Conservation (phyloP, 2,113 vertebrate genomes). For the Rhinolophus sinicus region DNA sequence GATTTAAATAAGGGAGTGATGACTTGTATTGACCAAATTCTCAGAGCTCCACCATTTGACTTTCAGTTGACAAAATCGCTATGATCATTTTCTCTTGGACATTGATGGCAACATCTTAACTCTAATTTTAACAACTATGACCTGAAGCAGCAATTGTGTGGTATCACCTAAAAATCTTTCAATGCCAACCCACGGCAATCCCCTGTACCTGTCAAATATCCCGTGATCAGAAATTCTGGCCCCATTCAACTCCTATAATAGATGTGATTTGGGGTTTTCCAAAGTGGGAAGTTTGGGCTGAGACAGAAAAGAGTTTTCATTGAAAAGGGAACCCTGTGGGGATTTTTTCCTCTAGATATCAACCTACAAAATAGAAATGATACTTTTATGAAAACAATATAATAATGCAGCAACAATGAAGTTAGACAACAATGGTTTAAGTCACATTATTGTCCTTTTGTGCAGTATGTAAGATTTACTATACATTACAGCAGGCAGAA, state of each 20-base stretch:
- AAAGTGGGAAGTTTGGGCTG: neutral
- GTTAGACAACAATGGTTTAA: neutral
- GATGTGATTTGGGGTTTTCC: neutral
- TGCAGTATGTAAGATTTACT: neutral
- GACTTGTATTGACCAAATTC: neutral
- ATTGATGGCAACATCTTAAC: neutral
- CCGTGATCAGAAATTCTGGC: neutral
- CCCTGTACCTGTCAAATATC: neutral
- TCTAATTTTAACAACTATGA: neutral
- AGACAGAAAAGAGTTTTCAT: neutral
- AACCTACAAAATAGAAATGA: neutral
- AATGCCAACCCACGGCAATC: neutral
- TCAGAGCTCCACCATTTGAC: neutral
- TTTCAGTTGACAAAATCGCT: neutral
- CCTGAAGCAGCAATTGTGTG: neutral
- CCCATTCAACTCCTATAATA: neutral
- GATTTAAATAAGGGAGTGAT: neutral
- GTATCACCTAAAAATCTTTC: conserved; percentile 23
- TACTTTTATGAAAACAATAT: neutral
- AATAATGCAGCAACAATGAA: neutral
- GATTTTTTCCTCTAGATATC: too few relatives aligned
- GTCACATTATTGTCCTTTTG: neutral
- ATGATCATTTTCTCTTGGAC: neutral
- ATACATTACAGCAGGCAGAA: neutral
- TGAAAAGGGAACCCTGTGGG: neutral